Conservation (phyloP, 2,888 invertebrate species). For the Netelia inedita region DNA sequence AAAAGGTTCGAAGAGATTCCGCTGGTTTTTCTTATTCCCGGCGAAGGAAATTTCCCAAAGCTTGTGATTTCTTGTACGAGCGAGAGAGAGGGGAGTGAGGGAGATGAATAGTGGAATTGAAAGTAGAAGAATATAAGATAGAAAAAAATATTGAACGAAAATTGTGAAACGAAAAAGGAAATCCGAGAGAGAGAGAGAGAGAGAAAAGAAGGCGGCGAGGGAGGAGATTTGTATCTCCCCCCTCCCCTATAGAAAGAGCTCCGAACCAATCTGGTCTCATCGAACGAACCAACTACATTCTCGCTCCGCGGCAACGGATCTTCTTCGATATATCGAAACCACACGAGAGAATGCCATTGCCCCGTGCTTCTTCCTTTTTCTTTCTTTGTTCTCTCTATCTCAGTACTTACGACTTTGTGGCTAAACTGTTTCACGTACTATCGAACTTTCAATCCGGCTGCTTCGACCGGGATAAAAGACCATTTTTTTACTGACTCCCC, state of each 20-base stretch:
- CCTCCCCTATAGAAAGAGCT: constrained; percentile 20
- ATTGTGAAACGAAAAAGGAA: constrained; percentile 33
- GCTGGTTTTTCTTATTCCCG: constrained; percentile 53
- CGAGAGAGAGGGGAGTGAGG: constrained; percentile 1
- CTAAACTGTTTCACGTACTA: constrained; percentile 75
- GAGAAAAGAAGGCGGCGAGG: constrained; percentile 40
- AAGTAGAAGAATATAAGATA: constrained; percentile 41
- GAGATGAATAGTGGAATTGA: constrained; percentile 22
- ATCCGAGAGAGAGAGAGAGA: constrained; percentile 9
- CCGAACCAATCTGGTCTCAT: constrained; percentile 51
- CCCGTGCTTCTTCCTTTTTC: constrained; percentile 19
- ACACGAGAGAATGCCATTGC: no score
- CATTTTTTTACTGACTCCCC: constrained; percentile 41
- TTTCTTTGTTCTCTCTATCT: constrained; percentile 25
- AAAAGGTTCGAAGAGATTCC: constrained; percentile 51
- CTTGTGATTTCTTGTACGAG: neutral
- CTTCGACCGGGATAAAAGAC: constrained; percentile 42
- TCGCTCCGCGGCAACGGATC: constrained; percentile 57
- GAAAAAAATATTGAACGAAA: constrained; percentile 32
- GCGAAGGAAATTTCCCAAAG: constrained; percentile 13
- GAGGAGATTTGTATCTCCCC: constrained; percentile 58
- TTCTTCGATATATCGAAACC: constrained; percentile 61
- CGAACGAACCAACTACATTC: constrained; percentile 67
- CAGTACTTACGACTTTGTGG: constrained; percentile 68
- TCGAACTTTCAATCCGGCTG: constrained; percentile 70